Evolutionary conservation across 2,113 vertebrate species (phyloP).

Genomic region (Sporophila hypoxantha): DNA sequence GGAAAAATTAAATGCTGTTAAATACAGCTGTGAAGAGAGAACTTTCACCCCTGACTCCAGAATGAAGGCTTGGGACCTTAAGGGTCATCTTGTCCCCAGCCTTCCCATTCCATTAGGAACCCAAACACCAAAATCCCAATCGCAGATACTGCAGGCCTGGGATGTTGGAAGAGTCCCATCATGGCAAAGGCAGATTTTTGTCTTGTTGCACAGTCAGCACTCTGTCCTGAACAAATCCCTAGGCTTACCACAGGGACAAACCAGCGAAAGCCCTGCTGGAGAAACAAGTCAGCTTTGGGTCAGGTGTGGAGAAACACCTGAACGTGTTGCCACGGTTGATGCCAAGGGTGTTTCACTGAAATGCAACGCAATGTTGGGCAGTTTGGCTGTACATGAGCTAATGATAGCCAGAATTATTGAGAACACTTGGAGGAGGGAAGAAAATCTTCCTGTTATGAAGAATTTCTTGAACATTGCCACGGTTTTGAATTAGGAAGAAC

Average conservation of each 20-base stretch:
- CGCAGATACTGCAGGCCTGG: too few species aligned
- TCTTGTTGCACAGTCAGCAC: background rate
- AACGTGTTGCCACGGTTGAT: background rate
- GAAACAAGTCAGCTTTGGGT: background rate
- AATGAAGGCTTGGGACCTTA: background rate
- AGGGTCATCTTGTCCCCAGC: background rate
- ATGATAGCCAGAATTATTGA: too few species aligned
- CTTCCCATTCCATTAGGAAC: background rate
- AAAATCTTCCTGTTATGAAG: too few species aligned
- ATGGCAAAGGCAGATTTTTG: accelerated
- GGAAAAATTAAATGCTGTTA: background rate
- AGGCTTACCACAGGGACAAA: background rate
- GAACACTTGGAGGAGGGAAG: too few species aligned
- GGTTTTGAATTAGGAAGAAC: too few species aligned
- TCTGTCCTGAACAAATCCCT: background rate
- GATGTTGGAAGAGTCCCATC: background rate
- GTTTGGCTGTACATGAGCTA: too few species aligned
- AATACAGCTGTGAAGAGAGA: background rate
- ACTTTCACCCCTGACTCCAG: background rate
- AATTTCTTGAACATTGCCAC: too few species aligned
- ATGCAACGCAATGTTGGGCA: too few species aligned
- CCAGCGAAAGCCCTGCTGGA: background rate
- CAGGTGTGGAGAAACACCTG: background rate
- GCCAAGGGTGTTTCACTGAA: too few species aligned
- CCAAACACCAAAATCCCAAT: background rate